Evolutionary conservation across 2,113 vertebrate genomes (phyloP).

Genomic region (Campylorhamphus procurvoides): DNA sequence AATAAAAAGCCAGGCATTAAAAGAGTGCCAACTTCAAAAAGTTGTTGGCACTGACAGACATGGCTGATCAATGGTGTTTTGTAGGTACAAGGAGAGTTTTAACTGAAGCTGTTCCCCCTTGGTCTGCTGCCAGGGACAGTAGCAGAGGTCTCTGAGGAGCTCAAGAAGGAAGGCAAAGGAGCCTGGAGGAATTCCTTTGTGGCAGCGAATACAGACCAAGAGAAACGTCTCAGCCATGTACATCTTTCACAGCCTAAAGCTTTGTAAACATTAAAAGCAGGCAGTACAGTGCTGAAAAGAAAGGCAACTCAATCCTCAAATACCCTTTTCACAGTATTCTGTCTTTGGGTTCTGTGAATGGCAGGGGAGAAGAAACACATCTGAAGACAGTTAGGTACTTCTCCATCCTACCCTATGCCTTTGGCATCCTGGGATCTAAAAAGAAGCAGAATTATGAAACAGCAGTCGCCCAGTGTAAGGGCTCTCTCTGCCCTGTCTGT

Average conservation of each 20-base stretch:
- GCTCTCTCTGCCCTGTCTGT: not conserved
- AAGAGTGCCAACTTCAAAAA: not conserved
- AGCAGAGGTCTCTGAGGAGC: not conserved
- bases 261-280: not conserved
- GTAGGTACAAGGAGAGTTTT: not conserved
- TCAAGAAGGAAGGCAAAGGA: not conserved
- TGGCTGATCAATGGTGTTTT: not conserved
- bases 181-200: not conserved
- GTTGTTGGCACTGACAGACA: not conserved
- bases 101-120: not conserved
- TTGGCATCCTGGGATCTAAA: not conserved
- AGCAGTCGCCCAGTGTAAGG: accelerated
- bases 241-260: not conserved
- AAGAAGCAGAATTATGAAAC: not conserved
- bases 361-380: not conserved
- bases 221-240: not conserved
- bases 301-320: not conserved
- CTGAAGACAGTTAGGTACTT: not conserved
- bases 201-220: not conserved
- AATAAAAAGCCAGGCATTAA: not conserved
- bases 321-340: not conserved
- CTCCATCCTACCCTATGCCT: not conserved
- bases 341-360: not conserved
- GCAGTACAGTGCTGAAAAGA: not conserved
- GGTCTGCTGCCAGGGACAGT: not conserved